These are phyloP conservation scores for Turnix velox DNA, from an alignment of 2,113 vertebrate genomes.

Conservation along the genomic window DNA sequence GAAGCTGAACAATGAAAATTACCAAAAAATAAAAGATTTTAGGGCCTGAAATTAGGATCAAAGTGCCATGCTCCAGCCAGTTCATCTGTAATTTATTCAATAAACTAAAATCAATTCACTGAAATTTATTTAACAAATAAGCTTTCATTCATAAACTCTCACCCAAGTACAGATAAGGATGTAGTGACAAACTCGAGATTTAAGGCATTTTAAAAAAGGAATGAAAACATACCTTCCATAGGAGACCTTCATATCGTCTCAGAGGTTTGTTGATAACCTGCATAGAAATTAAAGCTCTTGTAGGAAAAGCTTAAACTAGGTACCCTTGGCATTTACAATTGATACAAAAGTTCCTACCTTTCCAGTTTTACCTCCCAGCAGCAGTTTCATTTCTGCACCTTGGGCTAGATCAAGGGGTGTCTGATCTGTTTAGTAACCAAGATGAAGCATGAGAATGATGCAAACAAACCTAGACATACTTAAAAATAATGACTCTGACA, in stretches of 20 bases:
- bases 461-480: background rate
- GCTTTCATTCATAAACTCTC: background rate
- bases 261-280: constrained; percentile 74
- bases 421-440: constrained; percentile 75
- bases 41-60: background rate
- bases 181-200: background rate
- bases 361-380: constrained; percentile 75
- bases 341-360: constrained; percentile 72
- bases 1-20: background rate
- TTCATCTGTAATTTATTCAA: background rate
- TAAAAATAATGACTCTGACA: background rate
- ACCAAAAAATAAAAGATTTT: background rate
- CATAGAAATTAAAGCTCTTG: background rate
- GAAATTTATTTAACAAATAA: background rate
- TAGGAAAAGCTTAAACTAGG: background rate
- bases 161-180: background rate
- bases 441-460: background rate
- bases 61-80: background rate
- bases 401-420: constrained; percentile 82
- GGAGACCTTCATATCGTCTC: constrained; percentile 82
- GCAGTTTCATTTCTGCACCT: constrained; percentile 80
- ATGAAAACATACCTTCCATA: constrained; percentile 83
- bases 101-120: background rate
- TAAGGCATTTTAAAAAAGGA: background rate
- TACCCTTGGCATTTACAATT: background rate